Evolutionary conservation across 2,797 vertebrate genomes (phyloP).

Genomic region (Apogon hyalosoma): DNA sequence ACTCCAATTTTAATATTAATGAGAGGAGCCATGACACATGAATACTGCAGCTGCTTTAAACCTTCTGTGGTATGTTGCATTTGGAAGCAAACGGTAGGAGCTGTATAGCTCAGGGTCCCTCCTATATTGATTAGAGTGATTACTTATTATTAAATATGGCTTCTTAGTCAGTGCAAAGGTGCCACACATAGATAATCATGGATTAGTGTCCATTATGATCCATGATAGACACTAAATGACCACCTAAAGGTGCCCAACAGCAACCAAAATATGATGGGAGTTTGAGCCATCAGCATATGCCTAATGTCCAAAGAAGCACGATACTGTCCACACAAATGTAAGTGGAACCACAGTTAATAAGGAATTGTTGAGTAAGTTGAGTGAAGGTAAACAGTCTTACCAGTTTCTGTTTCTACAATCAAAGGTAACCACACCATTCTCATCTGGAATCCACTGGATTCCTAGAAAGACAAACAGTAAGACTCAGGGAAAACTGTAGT

Average conservation of each 20-base stretch:
- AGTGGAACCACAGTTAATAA: neutral
- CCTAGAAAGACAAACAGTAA: constrained; percentile 77
- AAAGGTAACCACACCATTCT: constrained; percentile 94
- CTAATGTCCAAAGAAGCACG: neutral
- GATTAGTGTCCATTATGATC: neutral
- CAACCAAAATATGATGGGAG: too few relatives aligned
- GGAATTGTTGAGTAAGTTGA: neutral
- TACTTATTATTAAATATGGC: constrained; percentile 33
- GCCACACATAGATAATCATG: neutral
- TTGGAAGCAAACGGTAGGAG: neutral
- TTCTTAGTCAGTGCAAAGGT: constrained; percentile 9
- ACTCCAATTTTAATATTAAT: too few relatives aligned
- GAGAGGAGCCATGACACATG: too few relatives aligned
- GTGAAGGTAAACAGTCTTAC: constrained; percentile 73
- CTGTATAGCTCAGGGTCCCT: neutral
- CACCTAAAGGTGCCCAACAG: neutral
- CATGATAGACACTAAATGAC: neutral
- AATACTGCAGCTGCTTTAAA: too few relatives aligned
- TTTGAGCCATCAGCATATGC: too few relatives aligned
- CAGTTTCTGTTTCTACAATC: constrained; percentile 96
- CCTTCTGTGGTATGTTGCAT: neutral
- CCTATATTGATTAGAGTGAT: neutral
- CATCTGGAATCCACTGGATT: constrained; percentile 94
- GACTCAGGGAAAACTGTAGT: neutral
- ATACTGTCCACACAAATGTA: neutral